These are phyloP conservation scores for Chironomus tepperi DNA, from an alignment of 1,140 invertebrate genomes.

Conservation along the genomic window DNA sequence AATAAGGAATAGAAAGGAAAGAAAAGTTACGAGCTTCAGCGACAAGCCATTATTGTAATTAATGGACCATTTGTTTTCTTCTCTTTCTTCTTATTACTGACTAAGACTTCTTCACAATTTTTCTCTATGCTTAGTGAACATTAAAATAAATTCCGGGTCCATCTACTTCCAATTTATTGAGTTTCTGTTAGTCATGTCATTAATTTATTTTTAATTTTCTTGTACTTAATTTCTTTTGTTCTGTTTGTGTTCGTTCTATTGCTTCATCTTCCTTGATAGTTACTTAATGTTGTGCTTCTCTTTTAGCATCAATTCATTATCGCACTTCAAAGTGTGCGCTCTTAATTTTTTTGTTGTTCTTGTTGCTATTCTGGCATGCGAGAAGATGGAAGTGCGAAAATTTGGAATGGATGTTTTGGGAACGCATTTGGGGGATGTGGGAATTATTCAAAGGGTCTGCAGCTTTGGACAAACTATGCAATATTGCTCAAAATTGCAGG, in stretches of 20 bases:
- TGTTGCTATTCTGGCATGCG: background rate
- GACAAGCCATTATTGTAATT: slow-evolving; percentile 20
- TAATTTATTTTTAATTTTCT: slow-evolving; percentile 23
- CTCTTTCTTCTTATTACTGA: background rate
- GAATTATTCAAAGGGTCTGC: no score
- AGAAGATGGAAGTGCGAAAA: no score
- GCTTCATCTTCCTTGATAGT: background rate
- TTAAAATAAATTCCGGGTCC: no score
- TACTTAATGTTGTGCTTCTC: background rate
- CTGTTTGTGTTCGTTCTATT: background rate
- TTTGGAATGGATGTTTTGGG: no score
- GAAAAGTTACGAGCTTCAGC: background rate
- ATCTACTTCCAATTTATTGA: slow-evolving; percentile 17
- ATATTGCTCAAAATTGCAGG: no score
- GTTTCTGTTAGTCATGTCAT: slow-evolving; percentile 3
- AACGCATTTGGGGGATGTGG: no score
- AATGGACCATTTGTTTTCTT: slow-evolving; percentile 21
- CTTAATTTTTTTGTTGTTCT: background rate
- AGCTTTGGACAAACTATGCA: no score
- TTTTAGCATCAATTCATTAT: background rate
- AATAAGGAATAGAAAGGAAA: background rate
- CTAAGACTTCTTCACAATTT: background rate
- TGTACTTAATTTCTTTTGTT: slow-evolving; percentile 12
- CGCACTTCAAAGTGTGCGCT: slow-evolving; percentile 5
- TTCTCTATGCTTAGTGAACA: background rate